These are phyloP conservation scores for Sciurus carolinensis DNA, from an alignment of 2,797 vertebrate genomes.

Conservation along the genomic window DNA sequence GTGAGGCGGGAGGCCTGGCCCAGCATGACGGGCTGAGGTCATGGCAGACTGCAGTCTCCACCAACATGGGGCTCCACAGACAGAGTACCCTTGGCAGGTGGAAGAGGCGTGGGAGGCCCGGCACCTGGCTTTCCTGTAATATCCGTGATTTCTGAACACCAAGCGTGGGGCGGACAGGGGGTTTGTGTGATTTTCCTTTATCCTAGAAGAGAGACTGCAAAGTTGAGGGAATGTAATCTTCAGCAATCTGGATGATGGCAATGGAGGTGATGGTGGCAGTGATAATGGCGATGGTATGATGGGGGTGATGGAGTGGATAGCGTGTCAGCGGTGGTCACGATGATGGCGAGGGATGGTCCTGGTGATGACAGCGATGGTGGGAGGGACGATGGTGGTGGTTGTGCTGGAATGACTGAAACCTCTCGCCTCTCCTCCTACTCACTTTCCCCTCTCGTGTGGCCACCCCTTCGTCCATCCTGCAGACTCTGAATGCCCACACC, in stretches of 20 bases:
- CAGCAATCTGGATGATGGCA: background rate
- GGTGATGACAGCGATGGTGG: background rate
- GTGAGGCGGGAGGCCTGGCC: background rate
- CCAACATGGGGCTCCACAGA: background rate
- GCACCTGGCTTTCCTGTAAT: background rate
- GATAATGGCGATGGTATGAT: background rate
- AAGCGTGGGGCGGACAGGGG: background rate
- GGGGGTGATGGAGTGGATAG: rapidly evolving
- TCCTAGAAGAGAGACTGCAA: background rate
- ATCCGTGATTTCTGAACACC: background rate
- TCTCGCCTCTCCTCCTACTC: conserved; percentile 1
- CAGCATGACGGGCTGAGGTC: background rate
- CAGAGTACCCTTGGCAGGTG: background rate
- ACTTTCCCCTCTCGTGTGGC: background rate
- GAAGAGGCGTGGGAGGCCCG: background rate
- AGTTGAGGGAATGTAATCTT: background rate
- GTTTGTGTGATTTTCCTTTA: background rate
- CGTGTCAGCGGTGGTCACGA: background rate
- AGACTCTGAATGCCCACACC: background rate
- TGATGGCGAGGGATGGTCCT: background rate
- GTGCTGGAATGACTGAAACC: background rate
- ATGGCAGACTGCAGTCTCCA: background rate
- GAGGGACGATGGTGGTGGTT: background rate
- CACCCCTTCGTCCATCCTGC: background rate
- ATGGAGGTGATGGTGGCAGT: no score